Evolutionary conservation across 1,140 invertebrate genomes (phyloP), one percentile per base, ranked within the genome.

Genomic region (Chionoecetes opilio): DNA sequence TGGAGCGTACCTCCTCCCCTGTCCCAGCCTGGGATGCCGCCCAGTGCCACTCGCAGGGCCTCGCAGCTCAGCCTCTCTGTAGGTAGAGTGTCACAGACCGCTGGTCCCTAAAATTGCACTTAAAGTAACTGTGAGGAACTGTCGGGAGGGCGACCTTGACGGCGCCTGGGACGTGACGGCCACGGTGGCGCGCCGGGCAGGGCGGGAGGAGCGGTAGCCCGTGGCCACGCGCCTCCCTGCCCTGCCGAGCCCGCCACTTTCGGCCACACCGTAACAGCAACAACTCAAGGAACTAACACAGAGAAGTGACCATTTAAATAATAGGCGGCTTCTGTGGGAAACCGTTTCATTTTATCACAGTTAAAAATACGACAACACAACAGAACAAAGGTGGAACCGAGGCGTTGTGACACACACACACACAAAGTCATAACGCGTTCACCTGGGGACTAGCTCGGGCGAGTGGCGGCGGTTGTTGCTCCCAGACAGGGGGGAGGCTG

Each of bases 91-190:
- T 92, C 94, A 95, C 94, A 94, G 38, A 95, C 94, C 94, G 94
- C 94, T 95, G 94, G 94, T 93, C 94, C 94, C 94, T 93, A 95
- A 95, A 95, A 95, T 95, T 95, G 94, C 94, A 95, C 94, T 95
- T 95, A 93, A 95, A 95, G 94, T 91, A 95, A 95, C 94, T 93
- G 92, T 95, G 91, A 95, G 94, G 94, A 95, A 95, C 94, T 95
- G 91, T 95, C 91, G 94, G 87, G 94, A 92, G 94, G 90, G 94
- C 90, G 94, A 92, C 84, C 90, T 87, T 91, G n/a, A 35, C 84
- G 53, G 82, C 94, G 34, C 90, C 90, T 95, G 90, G 94, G 94
- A 95, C 82, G 46, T 93, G 91, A 85, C 75, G 91, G 94, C 87
- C 87, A 85, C 87, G 91, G 91, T 89, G 91, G 94, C 41, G 63